Percentiles rank a stretch among this genome's conserved stretches.
phyloP scores from a whole-genome alignment of 2,113 vertebrate genomes.

The Odontesthes bonariensis region DNA sequence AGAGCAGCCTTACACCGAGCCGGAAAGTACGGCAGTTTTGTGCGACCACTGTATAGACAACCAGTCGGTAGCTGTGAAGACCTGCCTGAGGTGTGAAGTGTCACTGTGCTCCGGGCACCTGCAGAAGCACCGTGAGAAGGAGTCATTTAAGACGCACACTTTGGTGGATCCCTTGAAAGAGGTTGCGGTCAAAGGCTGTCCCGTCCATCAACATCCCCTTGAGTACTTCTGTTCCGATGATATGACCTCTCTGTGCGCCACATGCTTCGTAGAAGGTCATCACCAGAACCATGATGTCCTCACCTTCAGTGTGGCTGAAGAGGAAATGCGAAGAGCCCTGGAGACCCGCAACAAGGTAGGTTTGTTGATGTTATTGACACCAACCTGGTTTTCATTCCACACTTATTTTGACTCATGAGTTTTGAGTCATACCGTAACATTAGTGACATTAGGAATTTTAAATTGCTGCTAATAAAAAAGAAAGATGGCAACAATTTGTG shows the following conservation, averaged over 20 bases:
- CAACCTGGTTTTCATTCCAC: neutral
- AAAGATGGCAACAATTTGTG: too few relatives aligned
- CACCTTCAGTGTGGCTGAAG: conserved; percentile 68
- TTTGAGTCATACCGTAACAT: neutral
- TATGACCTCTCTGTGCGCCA: conserved; percentile 62
- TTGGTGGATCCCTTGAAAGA: conserved; percentile 58
- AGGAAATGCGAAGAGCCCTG: conserved; percentile 75
- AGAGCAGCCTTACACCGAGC: neutral
- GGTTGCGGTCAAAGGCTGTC: conserved; percentile 57
- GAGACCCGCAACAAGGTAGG: conserved; percentile 65
- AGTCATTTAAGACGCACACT: conserved; percentile 57
- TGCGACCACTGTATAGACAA: conserved; percentile 82
- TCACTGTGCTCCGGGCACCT: conserved; percentile 84
- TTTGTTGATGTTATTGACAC: neutral
- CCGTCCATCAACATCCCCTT: conserved; percentile 60
- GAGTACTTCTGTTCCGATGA: conserved; percentile 82
- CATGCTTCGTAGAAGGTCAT: conserved; percentile 59
- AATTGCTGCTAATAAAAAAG: too few relatives aligned
- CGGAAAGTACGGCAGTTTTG: conserved; percentile 7
- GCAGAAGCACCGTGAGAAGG: conserved; percentile 70
- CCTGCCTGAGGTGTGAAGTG: conserved; percentile 79
- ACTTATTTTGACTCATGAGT: too few relatives aligned
- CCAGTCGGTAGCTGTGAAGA: conserved; percentile 63
- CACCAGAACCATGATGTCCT: conserved; percentile 80
- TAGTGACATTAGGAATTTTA: too few relatives aligned